These are phyloP conservation scores for Blastobasis adustella DNA, from an alignment of 2,888 invertebrate genomes.

Conservation along the genomic window DNA sequence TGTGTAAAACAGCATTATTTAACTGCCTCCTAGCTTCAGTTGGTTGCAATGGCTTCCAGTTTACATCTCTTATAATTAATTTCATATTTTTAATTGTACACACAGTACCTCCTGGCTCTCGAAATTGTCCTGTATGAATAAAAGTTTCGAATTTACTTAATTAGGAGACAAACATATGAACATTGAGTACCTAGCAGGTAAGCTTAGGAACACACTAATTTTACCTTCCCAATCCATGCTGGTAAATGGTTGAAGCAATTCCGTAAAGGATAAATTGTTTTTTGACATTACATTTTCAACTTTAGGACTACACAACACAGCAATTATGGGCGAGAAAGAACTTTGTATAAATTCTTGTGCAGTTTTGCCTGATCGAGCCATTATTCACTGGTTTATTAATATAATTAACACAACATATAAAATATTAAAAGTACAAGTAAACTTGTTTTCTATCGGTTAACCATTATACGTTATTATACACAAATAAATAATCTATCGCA, in stretches of 20 bases:
- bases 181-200: background rate
- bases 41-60: conserved; percentile 86
- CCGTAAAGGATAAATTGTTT: conserved; percentile 92
- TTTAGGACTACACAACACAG: conserved; percentile 86
- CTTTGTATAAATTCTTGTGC: conserved; percentile 91
- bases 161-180: background rate
- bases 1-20: conserved; percentile 85
- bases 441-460: too few species aligned
- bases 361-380: conserved; percentile 58
- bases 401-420: background rate
- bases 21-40: conserved; percentile 88
- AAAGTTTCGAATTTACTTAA: background rate
- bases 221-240: conserved; percentile 75
- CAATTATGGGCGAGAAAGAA: conserved; percentile 92
- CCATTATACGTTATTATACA: too few species aligned
- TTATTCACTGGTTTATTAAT: background rate
- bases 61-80: conserved; percentile 87
- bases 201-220: background rate
- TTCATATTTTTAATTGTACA: conserved; percentile 85
- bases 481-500: too few species aligned
- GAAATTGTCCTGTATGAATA: conserved; percentile 81
- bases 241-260: conserved; percentile 93
- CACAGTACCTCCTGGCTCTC: conserved; percentile 85
- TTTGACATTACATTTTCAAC: conserved; percentile 91
- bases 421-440: too few species aligned